These are phyloP conservation scores for Neoascia interrupta DNA, from an alignment of 2,888 invertebrate species.

Conservation along the genomic window DNA sequence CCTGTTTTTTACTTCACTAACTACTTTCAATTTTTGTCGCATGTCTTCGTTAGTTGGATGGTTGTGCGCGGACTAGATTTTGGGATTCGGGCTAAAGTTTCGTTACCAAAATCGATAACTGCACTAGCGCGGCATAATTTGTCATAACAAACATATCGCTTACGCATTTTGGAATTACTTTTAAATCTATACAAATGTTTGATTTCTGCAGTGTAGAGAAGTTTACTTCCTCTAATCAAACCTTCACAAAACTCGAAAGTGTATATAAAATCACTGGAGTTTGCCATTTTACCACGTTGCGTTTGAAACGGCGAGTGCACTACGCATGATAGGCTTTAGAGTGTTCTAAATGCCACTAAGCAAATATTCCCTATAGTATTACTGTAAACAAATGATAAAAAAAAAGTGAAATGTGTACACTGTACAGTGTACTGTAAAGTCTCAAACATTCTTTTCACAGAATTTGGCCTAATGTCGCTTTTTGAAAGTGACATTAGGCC, in stretches of 20 bases:
- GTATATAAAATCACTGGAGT: not conserved
- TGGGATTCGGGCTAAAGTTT: constrained; percentile 3
- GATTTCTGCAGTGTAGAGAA: not conserved
- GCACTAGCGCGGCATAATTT: constrained; percentile 6
- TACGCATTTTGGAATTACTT: not conserved
- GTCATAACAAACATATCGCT: not conserved
- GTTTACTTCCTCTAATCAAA: not conserved
- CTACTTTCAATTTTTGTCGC: no score
- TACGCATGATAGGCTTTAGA: not conserved
- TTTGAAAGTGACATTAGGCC: no score
- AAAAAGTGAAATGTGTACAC: no score
- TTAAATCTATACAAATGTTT: constrained; percentile 8
- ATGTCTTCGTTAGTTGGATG: not conserved
- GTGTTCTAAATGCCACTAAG: no score
- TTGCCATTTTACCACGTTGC: constrained; percentile 3
- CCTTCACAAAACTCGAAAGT: not conserved
- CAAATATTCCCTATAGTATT: no score
- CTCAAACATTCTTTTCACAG: no score
- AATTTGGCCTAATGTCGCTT: no score
- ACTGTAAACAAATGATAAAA: no score
- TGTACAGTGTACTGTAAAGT: no score
- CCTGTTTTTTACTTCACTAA: not conserved
- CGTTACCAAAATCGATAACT: not conserved
- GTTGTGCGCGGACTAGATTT: no score
- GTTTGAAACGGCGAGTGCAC: not conserved